Base-by-base conservation (phyloP, 2,888 invertebrate genomes). In the Pachycephus smyrnensis region DNA sequence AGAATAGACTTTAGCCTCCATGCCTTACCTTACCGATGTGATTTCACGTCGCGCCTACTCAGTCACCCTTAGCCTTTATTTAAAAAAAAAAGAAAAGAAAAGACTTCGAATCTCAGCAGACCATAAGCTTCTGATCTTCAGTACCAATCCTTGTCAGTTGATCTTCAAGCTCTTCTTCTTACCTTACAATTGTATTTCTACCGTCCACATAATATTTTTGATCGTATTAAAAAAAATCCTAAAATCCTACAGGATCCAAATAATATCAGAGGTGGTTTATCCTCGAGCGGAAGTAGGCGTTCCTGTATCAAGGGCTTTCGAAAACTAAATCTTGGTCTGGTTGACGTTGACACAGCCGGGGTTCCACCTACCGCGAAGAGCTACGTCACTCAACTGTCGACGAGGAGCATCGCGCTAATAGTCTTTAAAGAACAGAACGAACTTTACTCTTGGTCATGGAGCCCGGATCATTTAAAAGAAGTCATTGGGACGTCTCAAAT, bases 1-100 rank as follows among this genome's bases (percentile, higher is more conserved):
- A 84, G 85, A 88, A 88, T 88, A 88, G 88, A 85, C 82, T 82
- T 84, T 84, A 55, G 55, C 84, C 85, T 85, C 31, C 73, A 71
- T 76, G 77, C 81, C 78, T 85, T 79, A 81, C 82, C 81, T 82
- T 80, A 80, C 55, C 79, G 73, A 80, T 76, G 80, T 77, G 78
- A 80, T 77, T 31, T 33, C 74, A 74, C n/a, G 32, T 23, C 74
- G 74, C 23, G 30, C 31, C 1, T 71, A 71, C 31, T 71, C 31
- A 32, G 32, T 23, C 31, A 31, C 71, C 32, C 71, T 71, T 71
- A 33, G 71, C 12, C 71, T 32, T 71, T 71, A 55, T 55, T 55
- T 1, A 15, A 55, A 55, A 55, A 23, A 55, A 40, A 40, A 40
- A 15, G 1, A 23, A 33, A 33, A 33, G 33, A 40, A 40, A 15